A percentile compares a stretch with the other conserved stretches of the same genome.
phyloP scores from a whole-genome alignment of 2,797 vertebrate genomes.

The Clamator glandarius region DNA sequence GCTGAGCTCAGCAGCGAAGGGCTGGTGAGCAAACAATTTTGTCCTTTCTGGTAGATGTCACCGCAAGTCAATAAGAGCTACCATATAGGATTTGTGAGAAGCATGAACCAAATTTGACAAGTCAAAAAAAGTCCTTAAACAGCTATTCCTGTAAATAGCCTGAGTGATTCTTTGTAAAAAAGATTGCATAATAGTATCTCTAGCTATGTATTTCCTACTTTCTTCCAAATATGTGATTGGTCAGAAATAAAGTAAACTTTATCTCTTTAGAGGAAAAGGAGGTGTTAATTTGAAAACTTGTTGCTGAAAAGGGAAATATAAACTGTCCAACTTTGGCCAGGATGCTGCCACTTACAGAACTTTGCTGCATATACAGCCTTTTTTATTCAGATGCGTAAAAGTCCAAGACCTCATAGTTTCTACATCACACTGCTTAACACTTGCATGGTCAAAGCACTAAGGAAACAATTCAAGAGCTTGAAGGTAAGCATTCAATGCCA shows the following conservation, averaged over 20 bases:
- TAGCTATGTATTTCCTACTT: not conserved
- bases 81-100: not conserved
- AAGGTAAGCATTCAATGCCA: not conserved
- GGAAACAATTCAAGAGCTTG: not conserved
- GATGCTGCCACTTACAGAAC: not conserved
- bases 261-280: not conserved
- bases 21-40: not conserved
- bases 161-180: not conserved
- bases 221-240: not conserved
- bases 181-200: not conserved
- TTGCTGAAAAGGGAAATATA: not conserved
- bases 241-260: not conserved
- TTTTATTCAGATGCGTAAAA: not conserved
- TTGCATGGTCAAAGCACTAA: not conserved
- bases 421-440: not conserved
- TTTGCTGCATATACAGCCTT: not conserved
- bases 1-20: not conserved
- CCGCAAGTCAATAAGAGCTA: not conserved
- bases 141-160: not conserved
- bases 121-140: not conserved
- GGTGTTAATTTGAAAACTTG: not conserved
- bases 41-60: not conserved
- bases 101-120: not conserved
- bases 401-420: not conserved
- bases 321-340: not conserved